Percentiles rank a stretch among this genome's conserved stretches.
phyloP scores from a whole-genome alignment of 2,888 invertebrate species.

The Allolobophora icterica region DNA sequence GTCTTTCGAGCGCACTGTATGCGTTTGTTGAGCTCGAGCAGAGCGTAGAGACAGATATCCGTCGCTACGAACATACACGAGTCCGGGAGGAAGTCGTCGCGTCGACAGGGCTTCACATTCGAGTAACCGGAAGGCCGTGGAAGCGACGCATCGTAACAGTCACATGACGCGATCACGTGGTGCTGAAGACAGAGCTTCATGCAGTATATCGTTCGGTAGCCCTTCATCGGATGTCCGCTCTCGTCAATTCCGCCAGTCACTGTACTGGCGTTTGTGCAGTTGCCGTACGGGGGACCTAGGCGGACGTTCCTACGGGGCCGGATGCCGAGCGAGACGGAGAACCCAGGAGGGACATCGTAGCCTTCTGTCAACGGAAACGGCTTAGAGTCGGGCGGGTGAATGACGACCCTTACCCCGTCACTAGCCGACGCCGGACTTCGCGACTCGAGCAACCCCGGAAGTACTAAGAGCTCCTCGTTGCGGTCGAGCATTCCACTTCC shows the following conservation, averaged over 20 bases:
- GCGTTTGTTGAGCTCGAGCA: slow-evolving; percentile 42
- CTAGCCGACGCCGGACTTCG: slow-evolving; percentile 46
- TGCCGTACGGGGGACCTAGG: slow-evolving; percentile 48
- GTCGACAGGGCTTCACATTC: slow-evolving; percentile 40
- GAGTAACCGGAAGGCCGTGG: slow-evolving; percentile 37
- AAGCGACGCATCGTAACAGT: slow-evolving; percentile 45
- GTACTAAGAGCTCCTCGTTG: slow-evolving; percentile 46
- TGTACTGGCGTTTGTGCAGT: slow-evolving; percentile 39
- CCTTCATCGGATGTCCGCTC: neutral
- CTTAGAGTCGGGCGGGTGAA: slow-evolving; percentile 48
- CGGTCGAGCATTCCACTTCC: slow-evolving; percentile 49
- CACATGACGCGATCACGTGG: slow-evolving; percentile 45
- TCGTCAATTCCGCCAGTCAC: neutral
- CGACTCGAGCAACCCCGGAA: slow-evolving; percentile 49
- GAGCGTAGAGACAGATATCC: slow-evolving; percentile 43
- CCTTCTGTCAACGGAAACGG: slow-evolving; percentile 50
- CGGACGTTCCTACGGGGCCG: slow-evolving; percentile 46
- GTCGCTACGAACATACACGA: slow-evolving; percentile 45
- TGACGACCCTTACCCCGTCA: slow-evolving; percentile 49
- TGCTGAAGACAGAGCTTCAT: slow-evolving; percentile 49
- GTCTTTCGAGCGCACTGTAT: slow-evolving; percentile 45
- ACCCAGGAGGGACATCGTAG: slow-evolving; percentile 49
- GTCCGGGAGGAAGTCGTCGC: slow-evolving; percentile 44
- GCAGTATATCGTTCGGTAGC: slow-evolving; percentile 47
- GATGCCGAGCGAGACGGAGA: slow-evolving; percentile 49